Base-by-base conservation (phyloP, 2,113 vertebrate genomes). In the Sinosuthora webbiana region DNA sequence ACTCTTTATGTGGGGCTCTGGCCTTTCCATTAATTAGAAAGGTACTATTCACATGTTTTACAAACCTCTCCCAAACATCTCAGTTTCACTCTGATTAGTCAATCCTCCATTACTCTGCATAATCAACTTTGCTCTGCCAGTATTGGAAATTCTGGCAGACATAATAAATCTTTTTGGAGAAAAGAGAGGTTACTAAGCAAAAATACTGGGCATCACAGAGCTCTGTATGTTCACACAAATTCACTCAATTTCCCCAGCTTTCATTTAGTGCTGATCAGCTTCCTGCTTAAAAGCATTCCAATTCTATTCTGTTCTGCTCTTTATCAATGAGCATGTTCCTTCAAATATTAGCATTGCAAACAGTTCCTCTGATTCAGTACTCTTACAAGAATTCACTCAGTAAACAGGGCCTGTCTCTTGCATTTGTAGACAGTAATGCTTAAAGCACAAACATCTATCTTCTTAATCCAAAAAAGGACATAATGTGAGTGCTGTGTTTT, bases 381-480 rank as follows among this genome's bases (percentile, higher is more conserved):
- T 68, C 9, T 4, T 75, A 50, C 47, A 64, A 95, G 87, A 90
- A 82, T 87, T 87, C 92, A 41, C 81, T 89, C 76, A 47, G 76
- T 90, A 79, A 93, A 95, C 63, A 90, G 56, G 33, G n/a, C 33
- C 45, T 28, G 49, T 68, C 63, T 86, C 92, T 76, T 81, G 77
- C 83, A 67, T 75, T 44, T 15, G n/a, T 53, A 81, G 79, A 42
- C 57, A 70, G 69, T 91, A 90, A 76, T 44, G 74, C 41, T 56
- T 23, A 25, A 82, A 90, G 77, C 33, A 90, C 85, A 89, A 94
- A 87, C 71, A 42, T 65, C 65, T 53, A 77, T 70, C 77, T 42
- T 67, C 77, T 79, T 68, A 90, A 88, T 37, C 88, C 83, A 62
- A 83, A 96, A 95, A 93, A 96, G 83, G 88, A 73, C 70, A 80